Conservation (phyloP, 1,140 invertebrate species). For the Drosophila albomicans region DNA sequence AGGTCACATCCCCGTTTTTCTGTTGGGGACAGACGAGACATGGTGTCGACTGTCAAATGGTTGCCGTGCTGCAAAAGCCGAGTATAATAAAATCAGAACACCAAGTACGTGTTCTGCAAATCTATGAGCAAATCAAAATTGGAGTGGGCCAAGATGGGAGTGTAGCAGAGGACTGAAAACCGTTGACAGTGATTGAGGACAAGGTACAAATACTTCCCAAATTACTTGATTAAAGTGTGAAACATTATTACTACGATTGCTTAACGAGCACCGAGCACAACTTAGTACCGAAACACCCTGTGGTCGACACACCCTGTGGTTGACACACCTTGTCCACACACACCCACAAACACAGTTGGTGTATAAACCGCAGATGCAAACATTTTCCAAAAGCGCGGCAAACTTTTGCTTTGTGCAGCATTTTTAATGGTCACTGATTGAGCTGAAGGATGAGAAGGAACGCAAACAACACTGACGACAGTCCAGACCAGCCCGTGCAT, state of each 20-base stretch:
- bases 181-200: no score
- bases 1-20: slow-evolving; percentile 35
- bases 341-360: slow-evolving; percentile 13
- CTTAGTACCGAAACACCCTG: not conserved
- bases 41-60: slow-evolving; percentile 33
- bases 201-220: not conserved
- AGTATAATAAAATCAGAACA: slow-evolving; percentile 69
- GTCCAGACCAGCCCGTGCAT: not conserved
- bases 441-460: slow-evolving; percentile 1
- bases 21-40: slow-evolving; percentile 1
- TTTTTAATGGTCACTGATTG: slow-evolving; percentile 72
- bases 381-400: slow-evolving; percentile 66
- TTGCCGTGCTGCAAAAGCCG: slow-evolving; percentile 16
- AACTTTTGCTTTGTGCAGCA: slow-evolving; percentile 72
- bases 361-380: slow-evolving; percentile 34
- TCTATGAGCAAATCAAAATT: slow-evolving; percentile 16
- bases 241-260: slow-evolving; percentile 1
- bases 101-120: slow-evolving; percentile 49
- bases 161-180: not conserved
- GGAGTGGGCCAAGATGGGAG: not conserved
- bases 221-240: not conserved
- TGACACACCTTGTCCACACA: slow-evolving; percentile 4
- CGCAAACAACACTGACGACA: slow-evolving; percentile 20
- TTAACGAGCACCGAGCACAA: not conserved
- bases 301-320: not conserved